These are phyloP conservation scores for Caenorhabditis doughertyi DNA, from an alignment of 2,888 invertebrate genomes.

Conservation along the genomic window DNA sequence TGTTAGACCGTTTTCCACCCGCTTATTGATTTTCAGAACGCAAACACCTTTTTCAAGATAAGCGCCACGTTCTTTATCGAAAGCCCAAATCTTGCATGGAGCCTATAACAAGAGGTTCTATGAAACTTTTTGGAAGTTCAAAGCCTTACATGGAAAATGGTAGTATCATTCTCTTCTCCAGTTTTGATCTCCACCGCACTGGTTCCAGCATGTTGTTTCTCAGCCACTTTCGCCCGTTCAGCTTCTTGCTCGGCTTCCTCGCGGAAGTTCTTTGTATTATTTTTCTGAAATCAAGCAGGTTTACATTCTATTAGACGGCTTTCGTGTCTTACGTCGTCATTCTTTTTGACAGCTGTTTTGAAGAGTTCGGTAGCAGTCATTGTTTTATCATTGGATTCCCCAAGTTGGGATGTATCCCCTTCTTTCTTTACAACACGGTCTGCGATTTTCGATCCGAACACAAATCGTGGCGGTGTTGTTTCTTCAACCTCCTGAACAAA, in stretches of 20 bases:
- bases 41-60: conserved; percentile 79
- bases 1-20: conserved; percentile 54
- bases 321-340: conserved; percentile 44
- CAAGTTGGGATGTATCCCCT: not conserved
- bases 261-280: conserved; percentile 50
- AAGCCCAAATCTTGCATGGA: conserved; percentile 79
- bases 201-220: conserved; percentile 70
- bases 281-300: too few species aligned
- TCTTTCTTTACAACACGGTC: conserved; percentile 65
- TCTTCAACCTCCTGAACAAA: conserved; percentile 39
- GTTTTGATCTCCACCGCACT: conserved; percentile 74
- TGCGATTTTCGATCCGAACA: conserved; percentile 70
- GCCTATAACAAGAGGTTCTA: conserved; percentile 65
- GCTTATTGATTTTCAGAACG: conserved; percentile 64
- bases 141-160: conserved; percentile 71
- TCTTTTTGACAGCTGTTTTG: conserved; percentile 57
- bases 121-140: not conserved
- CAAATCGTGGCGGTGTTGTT: conserved; percentile 40
- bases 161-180: conserved; percentile 78
- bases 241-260: conserved; percentile 61
- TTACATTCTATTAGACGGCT: too few species aligned
- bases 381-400: conserved; percentile 34
- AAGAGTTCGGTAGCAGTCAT: conserved; percentile 66
- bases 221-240: conserved; percentile 62
- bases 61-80: conserved; percentile 73